phyloP scores from a whole-genome alignment of 1,140 invertebrate species.

The Lamellibrachia luymesi region DNA sequence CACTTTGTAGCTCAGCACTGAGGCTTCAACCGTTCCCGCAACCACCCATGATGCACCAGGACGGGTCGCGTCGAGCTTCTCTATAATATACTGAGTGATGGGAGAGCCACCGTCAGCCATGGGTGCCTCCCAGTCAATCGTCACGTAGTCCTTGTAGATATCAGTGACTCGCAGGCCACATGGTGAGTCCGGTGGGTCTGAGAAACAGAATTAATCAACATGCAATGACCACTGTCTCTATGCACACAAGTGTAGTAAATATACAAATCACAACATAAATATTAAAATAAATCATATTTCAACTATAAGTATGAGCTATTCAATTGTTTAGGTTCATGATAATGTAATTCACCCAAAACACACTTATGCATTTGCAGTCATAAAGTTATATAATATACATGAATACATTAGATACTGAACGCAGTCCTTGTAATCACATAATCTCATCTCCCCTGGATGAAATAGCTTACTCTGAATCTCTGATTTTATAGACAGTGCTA shows the following conservation, averaged over 20 bases:
- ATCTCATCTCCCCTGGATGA: not conserved
- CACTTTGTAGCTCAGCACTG: conserved; percentile 59
- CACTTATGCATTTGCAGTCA: not conserved
- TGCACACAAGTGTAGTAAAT: not conserved
- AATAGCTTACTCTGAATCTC: not conserved
- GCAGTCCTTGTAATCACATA: not conserved
- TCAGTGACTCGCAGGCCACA: conserved; percentile 24
- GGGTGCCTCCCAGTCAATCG: conserved; percentile 85
- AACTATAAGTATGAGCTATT: not conserved
- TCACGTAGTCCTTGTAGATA: conserved; percentile 52
- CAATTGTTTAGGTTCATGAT: not conserved
- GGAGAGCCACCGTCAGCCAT: conserved; percentile 89
- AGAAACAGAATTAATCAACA: not conserved
- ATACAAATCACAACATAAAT: not conserved
- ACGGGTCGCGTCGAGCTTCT: conserved; percentile 25
- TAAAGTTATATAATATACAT: not conserved
- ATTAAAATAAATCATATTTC: too few relatives aligned
- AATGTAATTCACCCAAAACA: not conserved
- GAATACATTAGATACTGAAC: not conserved
- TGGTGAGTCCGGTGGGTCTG: conserved; percentile 32
- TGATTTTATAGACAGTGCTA: not conserved
- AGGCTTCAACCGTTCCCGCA: conserved; percentile 44
- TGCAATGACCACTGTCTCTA: not conserved
- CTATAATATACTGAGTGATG: conserved; percentile 63
- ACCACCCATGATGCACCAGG: conserved; percentile 17